Percentiles rank a stretch among this genome's conserved stretches.
Conservation (phyloP, 2,888 invertebrate species). For the Metalampra italica region DNA sequence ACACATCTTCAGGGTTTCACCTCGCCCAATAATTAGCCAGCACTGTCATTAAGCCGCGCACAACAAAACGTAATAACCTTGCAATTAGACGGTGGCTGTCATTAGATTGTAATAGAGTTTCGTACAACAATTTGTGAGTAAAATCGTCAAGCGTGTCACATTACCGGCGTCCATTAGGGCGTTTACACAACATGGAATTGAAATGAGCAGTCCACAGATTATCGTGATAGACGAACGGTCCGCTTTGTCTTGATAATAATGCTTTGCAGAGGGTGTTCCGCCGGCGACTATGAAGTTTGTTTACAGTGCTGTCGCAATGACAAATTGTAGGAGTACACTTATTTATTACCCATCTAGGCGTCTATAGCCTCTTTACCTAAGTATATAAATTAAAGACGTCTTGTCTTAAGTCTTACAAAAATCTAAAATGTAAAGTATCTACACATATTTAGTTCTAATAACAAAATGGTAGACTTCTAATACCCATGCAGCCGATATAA, state of each 20-base stretch:
- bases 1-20: slow-evolving; percentile 76
- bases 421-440: no score
- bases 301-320: slow-evolving; percentile 26
- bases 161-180: slow-evolving; percentile 75
- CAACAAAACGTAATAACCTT: slow-evolving; percentile 75
- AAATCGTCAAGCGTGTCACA: slow-evolving; percentile 79
- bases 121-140: slow-evolving; percentile 78
- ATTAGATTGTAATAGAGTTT: slow-evolving; percentile 78
- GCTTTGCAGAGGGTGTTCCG: slow-evolving; percentile 52
- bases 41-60: slow-evolving; percentile 68
- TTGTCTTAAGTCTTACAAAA: no score
- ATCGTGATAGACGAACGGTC: slow-evolving; percentile 74
- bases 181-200: slow-evolving; percentile 77
- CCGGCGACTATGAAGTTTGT: slow-evolving; percentile 15
- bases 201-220: slow-evolving; percentile 76
- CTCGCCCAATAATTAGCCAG: slow-evolving; percentile 72
- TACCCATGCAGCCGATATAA: no score
- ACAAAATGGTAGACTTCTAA: no score
- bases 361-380: no score
- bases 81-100: slow-evolving; percentile 75
- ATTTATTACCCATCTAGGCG: not conserved
- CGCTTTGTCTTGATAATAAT: slow-evolving; percentile 74
- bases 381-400: no score
- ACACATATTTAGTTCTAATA: no score
- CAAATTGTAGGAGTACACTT: slow-evolving; percentile 19